These are phyloP conservation scores for Nyctereutes procyonoides DNA, from an alignment of 2,113 vertebrate genomes.

Conservation along the genomic window DNA sequence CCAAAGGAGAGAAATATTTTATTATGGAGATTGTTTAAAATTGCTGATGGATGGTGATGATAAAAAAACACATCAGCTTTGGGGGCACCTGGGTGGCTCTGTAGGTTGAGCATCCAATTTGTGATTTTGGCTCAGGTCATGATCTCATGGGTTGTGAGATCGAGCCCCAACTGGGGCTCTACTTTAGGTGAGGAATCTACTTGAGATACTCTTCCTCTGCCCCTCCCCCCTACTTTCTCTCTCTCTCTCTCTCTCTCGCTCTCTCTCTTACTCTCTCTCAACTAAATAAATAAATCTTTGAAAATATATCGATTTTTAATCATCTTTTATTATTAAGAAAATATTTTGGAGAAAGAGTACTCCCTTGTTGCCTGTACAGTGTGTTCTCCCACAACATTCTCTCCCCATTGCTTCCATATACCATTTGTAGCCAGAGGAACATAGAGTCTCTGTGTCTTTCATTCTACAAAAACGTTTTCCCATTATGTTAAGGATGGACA, in stretches of 20 bases:
- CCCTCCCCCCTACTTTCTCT: not conserved
- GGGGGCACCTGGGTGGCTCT: not conserved
- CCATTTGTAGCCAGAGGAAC: not conserved
- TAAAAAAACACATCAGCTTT: not conserved
- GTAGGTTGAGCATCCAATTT: not conserved
- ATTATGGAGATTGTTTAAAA: not conserved
- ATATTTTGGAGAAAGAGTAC: not conserved
- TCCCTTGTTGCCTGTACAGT: not conserved
- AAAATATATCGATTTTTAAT: not conserved
- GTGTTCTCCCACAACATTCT: accelerated
- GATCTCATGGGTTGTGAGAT: not conserved
- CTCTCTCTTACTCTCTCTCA: not conserved
- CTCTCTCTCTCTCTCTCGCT: not conserved
- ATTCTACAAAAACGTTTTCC: not conserved
- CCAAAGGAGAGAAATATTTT: not conserved
- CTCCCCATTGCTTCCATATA: not conserved
- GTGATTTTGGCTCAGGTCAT: not conserved
- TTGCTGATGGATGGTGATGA: not conserved
- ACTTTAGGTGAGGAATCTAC: not conserved
- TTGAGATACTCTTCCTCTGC: not conserved
- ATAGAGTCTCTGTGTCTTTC: not conserved
- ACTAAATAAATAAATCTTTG: not conserved
- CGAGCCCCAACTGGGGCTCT: not conserved
- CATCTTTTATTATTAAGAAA: not conserved
- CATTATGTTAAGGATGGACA: not conserved